Percentiles rank a stretch among this genome's conserved stretches.
Conservation (phyloP, 2,888 invertebrate genomes). For the Coenonympha arcania region DNA sequence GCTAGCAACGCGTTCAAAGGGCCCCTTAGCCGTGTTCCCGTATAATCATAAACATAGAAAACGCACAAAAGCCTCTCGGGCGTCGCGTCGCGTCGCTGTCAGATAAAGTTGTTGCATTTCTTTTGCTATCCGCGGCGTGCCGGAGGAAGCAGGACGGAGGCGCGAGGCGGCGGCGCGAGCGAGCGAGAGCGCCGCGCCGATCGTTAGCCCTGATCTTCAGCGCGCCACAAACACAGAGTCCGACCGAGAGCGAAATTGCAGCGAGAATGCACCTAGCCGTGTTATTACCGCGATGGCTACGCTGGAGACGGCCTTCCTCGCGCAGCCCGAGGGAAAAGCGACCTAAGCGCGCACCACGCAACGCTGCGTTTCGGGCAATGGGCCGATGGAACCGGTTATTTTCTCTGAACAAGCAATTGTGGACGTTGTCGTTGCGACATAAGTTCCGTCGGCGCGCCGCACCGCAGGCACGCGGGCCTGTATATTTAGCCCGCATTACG, state of each 20-base stretch:
- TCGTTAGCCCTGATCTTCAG: constrained; percentile 76
- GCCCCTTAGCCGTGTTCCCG: constrained; percentile 68
- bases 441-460: constrained; percentile 55
- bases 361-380: constrained; percentile 38
- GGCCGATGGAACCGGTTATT: constrained; percentile 56
- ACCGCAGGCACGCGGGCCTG: constrained; percentile 51
- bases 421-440: constrained; percentile 64
- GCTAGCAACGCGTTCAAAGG: constrained; percentile 64
- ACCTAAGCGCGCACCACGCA: constrained; percentile 36
- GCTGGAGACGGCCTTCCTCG: constrained; percentile 54
- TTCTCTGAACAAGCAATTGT: constrained; percentile 62
- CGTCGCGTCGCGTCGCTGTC: constrained; percentile 66
- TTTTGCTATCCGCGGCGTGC: constrained; percentile 63
- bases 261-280: constrained; percentile 73
- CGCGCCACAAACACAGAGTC: constrained; percentile 74
- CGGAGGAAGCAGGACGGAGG: constrained; percentile 32
- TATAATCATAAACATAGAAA: constrained; percentile 74
- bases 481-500: constrained; percentile 74
- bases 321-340: constrained; percentile 31
- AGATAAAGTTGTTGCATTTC: constrained; percentile 73
- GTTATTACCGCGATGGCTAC: constrained; percentile 60
- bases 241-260: constrained; percentile 75
- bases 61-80: constrained; percentile 73
- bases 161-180: constrained; percentile 34
- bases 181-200: constrained; percentile 63